Evolutionary conservation across 2,888 invertebrate species (phyloP).

Genomic region (Melanostoma scalare): DNA sequence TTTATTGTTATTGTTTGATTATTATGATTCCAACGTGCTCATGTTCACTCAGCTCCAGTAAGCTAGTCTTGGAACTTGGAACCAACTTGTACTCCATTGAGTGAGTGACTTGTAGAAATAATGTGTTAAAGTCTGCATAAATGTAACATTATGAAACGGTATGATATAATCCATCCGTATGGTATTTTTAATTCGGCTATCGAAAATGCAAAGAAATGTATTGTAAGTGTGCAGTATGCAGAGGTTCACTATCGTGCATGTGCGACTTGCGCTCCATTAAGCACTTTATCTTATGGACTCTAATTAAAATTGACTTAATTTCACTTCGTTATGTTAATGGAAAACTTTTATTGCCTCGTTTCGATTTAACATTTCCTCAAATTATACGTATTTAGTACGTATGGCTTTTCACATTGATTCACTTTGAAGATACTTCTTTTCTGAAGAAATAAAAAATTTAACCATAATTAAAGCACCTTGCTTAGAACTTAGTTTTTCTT

Average conservation of each 20-base stretch:
- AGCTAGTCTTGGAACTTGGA: constrained; percentile 3
- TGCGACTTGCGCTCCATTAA: constrained; percentile 10
- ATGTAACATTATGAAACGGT: constrained; percentile 43
- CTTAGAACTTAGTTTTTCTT: no score
- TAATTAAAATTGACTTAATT: constrained; percentile 62
- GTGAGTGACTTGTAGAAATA: not conserved
- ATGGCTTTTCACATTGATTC: no score
- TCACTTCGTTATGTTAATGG: constrained; percentile 51
- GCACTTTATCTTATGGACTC: constrained; percentile 53
- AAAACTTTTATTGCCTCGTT: constrained; percentile 55
- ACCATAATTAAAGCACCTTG: no score
- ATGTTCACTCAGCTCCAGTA: not conserved
- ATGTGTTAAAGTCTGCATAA: constrained; percentile 32
- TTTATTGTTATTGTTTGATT: constrained; percentile 46
- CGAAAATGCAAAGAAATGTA: constrained; percentile 33
- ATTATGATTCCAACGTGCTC: constrained; percentile 1
- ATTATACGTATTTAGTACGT: no score
- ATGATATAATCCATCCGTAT: constrained; percentile 48
- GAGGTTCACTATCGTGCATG: constrained; percentile 34
- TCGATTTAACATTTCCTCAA: constrained; percentile 20
- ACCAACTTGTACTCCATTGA: constrained; percentile 15
- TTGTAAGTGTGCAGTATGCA: constrained; percentile 7
- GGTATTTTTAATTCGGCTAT: constrained; percentile 49
- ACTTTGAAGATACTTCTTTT: no score
- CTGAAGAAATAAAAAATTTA: no score